A percentile compares a stretch with the other conserved stretches of the same genome.
These are phyloP conservation scores for Andinoacara biseriatus DNA, from an alignment of 2,113 vertebrate genomes.

Conservation along the genomic window DNA sequence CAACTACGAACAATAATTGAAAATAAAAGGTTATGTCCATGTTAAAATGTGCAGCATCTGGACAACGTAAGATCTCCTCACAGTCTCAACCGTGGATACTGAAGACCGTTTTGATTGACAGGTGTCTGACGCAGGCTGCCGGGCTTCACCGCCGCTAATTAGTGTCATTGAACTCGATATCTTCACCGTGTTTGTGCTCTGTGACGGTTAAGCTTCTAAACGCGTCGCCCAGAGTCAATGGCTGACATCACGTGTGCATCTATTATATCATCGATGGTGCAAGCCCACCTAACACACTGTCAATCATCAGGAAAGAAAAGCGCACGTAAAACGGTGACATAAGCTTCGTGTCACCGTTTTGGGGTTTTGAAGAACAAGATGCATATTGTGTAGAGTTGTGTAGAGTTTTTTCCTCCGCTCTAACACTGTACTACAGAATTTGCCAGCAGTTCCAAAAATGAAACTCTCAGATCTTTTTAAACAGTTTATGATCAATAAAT, in stretches of 20 bases:
- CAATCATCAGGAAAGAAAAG: no score
- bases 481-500: not conserved
- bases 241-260: not conserved
- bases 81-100: no score
- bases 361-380: not conserved
- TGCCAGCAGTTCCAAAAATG: not conserved
- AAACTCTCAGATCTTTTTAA: not conserved
- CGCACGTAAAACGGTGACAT: no score
- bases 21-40: no score
- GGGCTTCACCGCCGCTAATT: not conserved
- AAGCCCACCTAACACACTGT: not conserved
- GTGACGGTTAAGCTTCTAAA: not conserved
- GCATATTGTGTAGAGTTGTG: not conserved
- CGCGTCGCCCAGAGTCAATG: no score
- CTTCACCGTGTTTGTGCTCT: not conserved
- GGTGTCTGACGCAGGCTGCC: not conserved
- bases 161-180: not conserved
- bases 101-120: not conserved
- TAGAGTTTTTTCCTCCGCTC: not conserved
- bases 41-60: no score
- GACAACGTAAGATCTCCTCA: no score
- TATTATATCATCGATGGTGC: not conserved
- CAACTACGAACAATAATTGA: no score
- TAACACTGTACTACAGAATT: not conserved
- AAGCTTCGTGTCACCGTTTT: no score